These are phyloP conservation scores for Otocyon megalotis DNA, from an alignment of 2,113 vertebrate species.

Conservation along the genomic window DNA sequence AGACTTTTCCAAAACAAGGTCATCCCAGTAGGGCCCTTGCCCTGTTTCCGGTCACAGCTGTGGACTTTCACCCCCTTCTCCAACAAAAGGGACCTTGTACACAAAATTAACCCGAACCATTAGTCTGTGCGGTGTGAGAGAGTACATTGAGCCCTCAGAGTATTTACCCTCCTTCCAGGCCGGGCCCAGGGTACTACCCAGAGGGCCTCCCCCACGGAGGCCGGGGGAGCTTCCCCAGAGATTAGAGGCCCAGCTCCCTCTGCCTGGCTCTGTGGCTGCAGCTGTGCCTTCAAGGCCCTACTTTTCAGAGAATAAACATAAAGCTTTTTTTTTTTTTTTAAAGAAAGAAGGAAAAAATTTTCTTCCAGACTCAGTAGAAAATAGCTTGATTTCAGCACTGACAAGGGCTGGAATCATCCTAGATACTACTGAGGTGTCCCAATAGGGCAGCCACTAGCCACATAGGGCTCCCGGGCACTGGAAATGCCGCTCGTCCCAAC, in stretches of 20 bases:
- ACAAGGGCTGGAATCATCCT: neutral
- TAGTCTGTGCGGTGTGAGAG: conserved; percentile 5
- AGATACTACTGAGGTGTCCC: neutral
- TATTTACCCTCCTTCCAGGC: conserved; percentile 45
- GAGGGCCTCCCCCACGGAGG: neutral
- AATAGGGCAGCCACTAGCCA: neutral
- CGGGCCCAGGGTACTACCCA: neutral
- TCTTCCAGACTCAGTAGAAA: conserved; percentile 62
- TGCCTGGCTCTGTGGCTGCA: neutral
- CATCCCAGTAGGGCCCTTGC: conserved; percentile 61
- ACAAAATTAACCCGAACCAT: conserved; percentile 62
- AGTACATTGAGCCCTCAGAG: neutral
- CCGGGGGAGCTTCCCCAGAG: neutral
- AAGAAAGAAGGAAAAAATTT: neutral
- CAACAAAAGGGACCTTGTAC: conserved; percentile 65
- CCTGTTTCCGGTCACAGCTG: conserved; percentile 63
- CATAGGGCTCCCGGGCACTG: accelerated
- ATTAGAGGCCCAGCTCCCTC: neutral
- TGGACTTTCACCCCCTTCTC: conserved; percentile 61
- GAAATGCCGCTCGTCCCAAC: neutral
- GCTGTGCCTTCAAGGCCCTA: conserved; percentile 51
- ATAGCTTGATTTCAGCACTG: conserved; percentile 62
- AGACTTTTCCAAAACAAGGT: conserved; percentile 78
- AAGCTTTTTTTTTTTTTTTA: neutral
- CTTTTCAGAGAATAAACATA: conserved; percentile 71